These are phyloP conservation scores for Onthophagus taurus DNA, from an alignment of 1,140 invertebrate species.

Conservation along the genomic window DNA sequence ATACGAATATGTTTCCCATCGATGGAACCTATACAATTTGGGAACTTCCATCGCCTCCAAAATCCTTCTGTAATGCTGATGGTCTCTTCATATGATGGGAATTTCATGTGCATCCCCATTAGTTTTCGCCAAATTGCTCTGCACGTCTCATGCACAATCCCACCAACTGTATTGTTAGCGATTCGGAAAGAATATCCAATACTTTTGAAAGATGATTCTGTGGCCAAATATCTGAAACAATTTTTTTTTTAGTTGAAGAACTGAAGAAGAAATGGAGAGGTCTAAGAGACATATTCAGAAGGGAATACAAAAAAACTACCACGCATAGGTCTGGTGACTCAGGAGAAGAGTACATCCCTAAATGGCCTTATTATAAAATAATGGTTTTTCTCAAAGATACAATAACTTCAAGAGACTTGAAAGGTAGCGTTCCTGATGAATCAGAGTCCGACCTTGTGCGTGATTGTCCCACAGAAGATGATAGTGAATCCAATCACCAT, in stretches of 20 bases:
- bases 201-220: slow-evolving; percentile 14
- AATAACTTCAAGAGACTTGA: not conserved
- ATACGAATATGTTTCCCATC: slow-evolving; percentile 12
- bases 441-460: too few species aligned
- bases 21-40: slow-evolving; percentile 10
- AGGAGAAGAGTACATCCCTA: slow-evolving; percentile 9
- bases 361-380: not conserved
- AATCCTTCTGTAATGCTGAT: slow-evolving; percentile 29
- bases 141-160: slow-evolving; percentile 30
- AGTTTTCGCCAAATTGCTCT: slow-evolving; percentile 30
- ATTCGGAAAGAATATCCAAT: slow-evolving; percentile 15
- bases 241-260: slow-evolving; percentile 14
- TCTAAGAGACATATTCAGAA: slow-evolving; percentile 12
- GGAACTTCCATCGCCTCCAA: slow-evolving; percentile 15
- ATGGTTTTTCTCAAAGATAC: slow-evolving; percentile 4
- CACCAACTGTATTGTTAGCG: slow-evolving; percentile 18
- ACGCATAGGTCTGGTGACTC: slow-evolving; percentile 11
- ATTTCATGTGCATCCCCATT: slow-evolving; percentile 22
- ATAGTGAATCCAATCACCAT: too few species aligned
- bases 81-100: slow-evolving; percentile 28
- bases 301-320: slow-evolving; percentile 13
- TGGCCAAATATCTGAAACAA: slow-evolving; percentile 17
- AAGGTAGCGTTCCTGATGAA: not conserved
- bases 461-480: too few species aligned
- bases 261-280: slow-evolving; percentile 13